Base-by-base conservation (phyloP, 2,113 vertebrate species). In the Furnarius figulus region DNA sequence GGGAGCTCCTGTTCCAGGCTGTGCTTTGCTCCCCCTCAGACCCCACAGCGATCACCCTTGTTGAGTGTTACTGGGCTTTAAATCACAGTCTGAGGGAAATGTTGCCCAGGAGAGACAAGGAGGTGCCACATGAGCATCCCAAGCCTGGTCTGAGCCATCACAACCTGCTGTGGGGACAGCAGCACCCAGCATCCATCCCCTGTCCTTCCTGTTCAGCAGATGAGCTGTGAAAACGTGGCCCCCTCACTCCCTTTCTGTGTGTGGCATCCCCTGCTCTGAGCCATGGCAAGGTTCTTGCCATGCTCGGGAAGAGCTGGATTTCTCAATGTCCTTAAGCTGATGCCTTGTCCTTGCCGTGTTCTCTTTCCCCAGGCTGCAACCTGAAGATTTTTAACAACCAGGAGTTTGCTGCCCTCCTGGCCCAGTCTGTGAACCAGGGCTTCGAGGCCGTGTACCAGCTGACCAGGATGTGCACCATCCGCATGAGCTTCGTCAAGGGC, bases 361-460 rank as follows among this genome's bases (percentile, higher is more conserved):
- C 49, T 92, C 66, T 63, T 20, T 49, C 18, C 86, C 8, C 98
- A 99, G 99, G 99, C 9, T 99, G 99, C 74, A 99, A 99, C 98
- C 96, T 99, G 97, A 99, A 99, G 98, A 99, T 99, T 39, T 99
- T 99, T 91, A 99, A 99, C 97, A 99, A 99, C 98, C 99, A 99
- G 98, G 99, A 99, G 95, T 99, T 99, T 2, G 99, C 99, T 0
- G 99, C 99, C 6, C 98, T 99, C 61, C 96, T 99, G 97, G 99
- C 99, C 2, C 99, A 99, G 98, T 99, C 99, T 0, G 99, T 99
- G 56, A 99, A 99, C 97, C 99, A 99, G 98, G 99, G 99, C 70
- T 99, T 99, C 3, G 99, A 99, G 96, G 99, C 99, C 0, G 99
- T 99, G 30, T 99, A 99, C 94, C 99, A 99, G 97, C 98, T 99